Percentiles rank a stretch among this genome's conserved stretches.
phyloP scores from a whole-genome alignment of 1,140 invertebrate genomes.

The Oncopeltus fasciatus region DNA sequence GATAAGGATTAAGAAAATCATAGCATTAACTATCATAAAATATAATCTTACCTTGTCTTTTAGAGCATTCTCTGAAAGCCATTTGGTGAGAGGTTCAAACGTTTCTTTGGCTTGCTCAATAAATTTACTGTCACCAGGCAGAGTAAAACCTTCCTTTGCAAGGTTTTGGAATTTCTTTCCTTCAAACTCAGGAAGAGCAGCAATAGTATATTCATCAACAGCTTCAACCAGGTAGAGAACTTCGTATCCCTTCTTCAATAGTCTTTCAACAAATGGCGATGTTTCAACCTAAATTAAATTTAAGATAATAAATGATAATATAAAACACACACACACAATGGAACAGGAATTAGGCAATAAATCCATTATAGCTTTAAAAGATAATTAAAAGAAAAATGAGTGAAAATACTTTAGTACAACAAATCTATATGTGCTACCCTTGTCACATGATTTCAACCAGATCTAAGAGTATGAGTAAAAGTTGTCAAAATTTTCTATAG shows the following conservation, averaged over 20 bases:
- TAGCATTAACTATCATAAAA: too few relatives aligned
- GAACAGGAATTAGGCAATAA: too few relatives aligned
- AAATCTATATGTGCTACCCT: too few relatives aligned
- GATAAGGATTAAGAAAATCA: too few relatives aligned
- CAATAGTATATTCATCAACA: conserved; percentile 96
- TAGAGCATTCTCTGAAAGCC: conserved; percentile 74
- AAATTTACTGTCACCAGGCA: conserved; percentile 74
- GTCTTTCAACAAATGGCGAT: conserved; percentile 89
- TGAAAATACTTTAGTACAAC: too few relatives aligned
- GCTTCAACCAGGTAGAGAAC: conserved; percentile 91
- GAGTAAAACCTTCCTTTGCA: conserved; percentile 90
- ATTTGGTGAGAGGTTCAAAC: conserved; percentile 83
- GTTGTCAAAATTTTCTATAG: too few relatives aligned
- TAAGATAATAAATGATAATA: neutral
- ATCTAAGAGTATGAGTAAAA: too few relatives aligned
- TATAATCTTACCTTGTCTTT: conserved; percentile 75
- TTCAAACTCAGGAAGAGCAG: conserved; percentile 94
- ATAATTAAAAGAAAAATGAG: too few relatives aligned
- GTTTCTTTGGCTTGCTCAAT: conserved; percentile 63
- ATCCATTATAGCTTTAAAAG: too few relatives aligned
- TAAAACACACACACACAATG: too few relatives aligned
- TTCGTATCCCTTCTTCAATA: conserved; percentile 90
- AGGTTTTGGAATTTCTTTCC: conserved; percentile 99
- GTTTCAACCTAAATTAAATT: conserved; percentile 63
- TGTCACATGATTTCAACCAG: too few relatives aligned